Evolutionary conservation across 2,113 vertebrate species (phyloP).

Genomic region (Antechinus flavipes): DNA sequence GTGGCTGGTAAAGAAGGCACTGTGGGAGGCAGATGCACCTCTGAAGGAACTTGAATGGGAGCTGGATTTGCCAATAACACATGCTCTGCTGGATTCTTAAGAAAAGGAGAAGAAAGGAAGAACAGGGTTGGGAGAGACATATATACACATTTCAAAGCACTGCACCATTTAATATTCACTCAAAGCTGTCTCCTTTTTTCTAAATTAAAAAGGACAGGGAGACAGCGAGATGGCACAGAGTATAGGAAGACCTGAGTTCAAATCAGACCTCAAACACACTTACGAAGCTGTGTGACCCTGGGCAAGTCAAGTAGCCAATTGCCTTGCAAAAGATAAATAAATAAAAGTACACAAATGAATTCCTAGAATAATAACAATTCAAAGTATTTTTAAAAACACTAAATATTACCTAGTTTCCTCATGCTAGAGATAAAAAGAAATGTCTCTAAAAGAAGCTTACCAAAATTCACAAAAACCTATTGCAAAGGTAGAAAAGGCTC

Average conservation of each 20-base stretch:
- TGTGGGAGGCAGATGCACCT: conserved; percentile 86
- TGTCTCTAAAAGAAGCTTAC: not conserved
- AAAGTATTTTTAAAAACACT: not conserved
- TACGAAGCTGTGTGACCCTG: too few relatives aligned
- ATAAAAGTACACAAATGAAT: not conserved
- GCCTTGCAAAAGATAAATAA: too few relatives aligned
- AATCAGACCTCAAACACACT: too few relatives aligned
- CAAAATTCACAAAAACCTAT: conserved; percentile 16
- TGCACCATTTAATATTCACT: not conserved
- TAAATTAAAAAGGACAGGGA: not conserved
- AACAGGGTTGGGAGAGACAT: not conserved
- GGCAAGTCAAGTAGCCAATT: too few relatives aligned
- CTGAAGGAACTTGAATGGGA: conserved; percentile 83
- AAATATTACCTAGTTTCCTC: not conserved
- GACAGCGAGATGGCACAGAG: too few relatives aligned
- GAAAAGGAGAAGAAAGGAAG: not conserved
- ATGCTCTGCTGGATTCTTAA: conserved; percentile 81
- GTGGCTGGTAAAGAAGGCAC: conserved; percentile 89
- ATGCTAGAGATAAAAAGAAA: conserved; percentile 17
- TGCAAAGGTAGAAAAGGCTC: not conserved
- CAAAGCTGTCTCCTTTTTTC: not conserved
- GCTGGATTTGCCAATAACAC: conserved; percentile 78
- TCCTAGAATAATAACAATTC: conserved; percentile 4
- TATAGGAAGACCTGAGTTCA: too few relatives aligned
- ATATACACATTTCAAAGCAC: not conserved